phyloP scores from a whole-genome alignment of 2,888 invertebrate genomes.

The Plagodis dolabraria region DNA sequence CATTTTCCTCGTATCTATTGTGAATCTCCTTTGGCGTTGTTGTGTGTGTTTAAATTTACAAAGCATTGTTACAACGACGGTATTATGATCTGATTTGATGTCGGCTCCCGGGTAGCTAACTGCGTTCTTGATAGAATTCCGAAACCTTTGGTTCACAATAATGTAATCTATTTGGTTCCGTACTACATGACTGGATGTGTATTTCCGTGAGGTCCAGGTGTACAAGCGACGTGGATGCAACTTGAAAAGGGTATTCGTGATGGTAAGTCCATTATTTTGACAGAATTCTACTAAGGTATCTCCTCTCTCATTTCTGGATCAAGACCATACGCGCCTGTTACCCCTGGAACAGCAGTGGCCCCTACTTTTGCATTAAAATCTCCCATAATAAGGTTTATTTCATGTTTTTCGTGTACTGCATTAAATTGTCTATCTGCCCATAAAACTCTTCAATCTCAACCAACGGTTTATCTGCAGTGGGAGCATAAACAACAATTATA shows the following conservation, averaged over 20 bases:
- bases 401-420: background rate
- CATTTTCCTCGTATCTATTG: too few species aligned
- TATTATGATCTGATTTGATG: too few species aligned
- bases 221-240: too few species aligned
- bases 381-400: background rate
- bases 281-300: background rate
- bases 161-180: too few species aligned
- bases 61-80: too few species aligned
- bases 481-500: background rate
- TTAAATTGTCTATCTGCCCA: background rate
- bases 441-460: background rate
- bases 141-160: too few species aligned
- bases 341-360: background rate
- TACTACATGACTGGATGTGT: too few species aligned
- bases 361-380: background rate
- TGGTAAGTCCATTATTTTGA: background rate
- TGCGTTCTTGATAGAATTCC: too few species aligned
- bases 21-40: too few species aligned
- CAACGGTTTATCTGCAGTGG: background rate
- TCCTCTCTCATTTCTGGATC: background rate
- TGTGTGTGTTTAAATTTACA: too few species aligned
- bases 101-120: too few species aligned
- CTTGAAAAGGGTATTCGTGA: background rate
- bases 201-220: too few species aligned
- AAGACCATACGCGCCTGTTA: background rate